Evolutionary conservation across 64 coral and sea anemone species (phyloP).

Genomic region (Montipora efflorescens): DNA sequence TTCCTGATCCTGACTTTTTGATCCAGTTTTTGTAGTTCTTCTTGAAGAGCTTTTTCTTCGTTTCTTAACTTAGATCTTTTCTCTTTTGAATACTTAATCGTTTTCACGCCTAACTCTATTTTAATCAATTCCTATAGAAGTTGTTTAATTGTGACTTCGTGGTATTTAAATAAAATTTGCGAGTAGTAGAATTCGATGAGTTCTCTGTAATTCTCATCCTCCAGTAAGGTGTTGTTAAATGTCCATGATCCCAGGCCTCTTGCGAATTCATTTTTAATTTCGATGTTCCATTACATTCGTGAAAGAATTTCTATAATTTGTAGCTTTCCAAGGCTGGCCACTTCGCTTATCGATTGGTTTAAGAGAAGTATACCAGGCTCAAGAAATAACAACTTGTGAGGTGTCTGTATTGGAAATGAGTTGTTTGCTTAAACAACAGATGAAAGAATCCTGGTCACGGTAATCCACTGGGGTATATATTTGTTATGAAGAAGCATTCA

Average conservation of each 20-base stretch:
- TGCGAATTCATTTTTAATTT: not conserved
- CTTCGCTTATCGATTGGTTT: no score
- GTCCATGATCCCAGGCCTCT: not conserved
- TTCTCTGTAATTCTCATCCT: not conserved
- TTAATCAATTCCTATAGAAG: constrained; percentile 7
- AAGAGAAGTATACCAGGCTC: no score
- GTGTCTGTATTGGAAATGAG: no score
- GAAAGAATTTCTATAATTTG: no score
- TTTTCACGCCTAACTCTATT: not conserved
- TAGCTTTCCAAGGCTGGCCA: no score
- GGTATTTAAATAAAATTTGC: not conserved
- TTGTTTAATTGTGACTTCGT: not conserved
- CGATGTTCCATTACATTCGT: not conserved
- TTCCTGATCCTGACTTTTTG: not conserved
- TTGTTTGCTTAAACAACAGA: no score
- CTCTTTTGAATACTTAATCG: not conserved
- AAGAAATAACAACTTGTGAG: no score
- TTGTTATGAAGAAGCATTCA: no score
- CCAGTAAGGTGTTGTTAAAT: not conserved
- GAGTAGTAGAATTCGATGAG: not conserved
- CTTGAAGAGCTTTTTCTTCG: no score
- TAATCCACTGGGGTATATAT: no score
- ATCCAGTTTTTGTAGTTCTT: no score
- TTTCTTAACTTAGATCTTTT: not conserved
- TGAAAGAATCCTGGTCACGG: no score